Percentiles rank a stretch among this genome's conserved stretches.
Conservation (phyloP, 2,888 invertebrate genomes). For the Apomyelois bistriatella region DNA sequence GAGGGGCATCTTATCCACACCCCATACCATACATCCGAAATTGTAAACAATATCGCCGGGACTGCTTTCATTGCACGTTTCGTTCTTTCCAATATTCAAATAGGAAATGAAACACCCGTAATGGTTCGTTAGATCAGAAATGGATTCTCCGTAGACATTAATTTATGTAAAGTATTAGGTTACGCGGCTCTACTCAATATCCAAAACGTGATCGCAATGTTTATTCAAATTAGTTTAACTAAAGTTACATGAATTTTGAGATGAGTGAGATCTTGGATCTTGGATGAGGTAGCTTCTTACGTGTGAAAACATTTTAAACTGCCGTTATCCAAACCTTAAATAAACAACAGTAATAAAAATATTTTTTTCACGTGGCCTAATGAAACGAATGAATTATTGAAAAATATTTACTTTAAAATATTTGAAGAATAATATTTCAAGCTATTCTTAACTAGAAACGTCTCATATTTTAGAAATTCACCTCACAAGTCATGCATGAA, state of each 20-base stretch:
- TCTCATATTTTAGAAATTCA: slow-evolving; percentile 14
- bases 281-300: too few relatives aligned
- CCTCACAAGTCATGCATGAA: slow-evolving; percentile 41
- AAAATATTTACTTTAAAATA: too few relatives aligned
- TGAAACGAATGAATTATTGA: too few relatives aligned
- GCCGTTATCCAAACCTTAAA: too few relatives aligned
- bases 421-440: too few relatives aligned
- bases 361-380: too few relatives aligned
- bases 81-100: slow-evolving; percentile 66
- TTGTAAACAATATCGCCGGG: slow-evolving; percentile 39
- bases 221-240: slow-evolving; percentile 54
- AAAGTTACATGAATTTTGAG: slow-evolving; percentile 21
- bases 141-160: slow-evolving; percentile 53
- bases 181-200: slow-evolving; percentile 55
- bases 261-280: not conserved
- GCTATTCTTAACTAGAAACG: not conserved
- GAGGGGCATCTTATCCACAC: slow-evolving; percentile 13
- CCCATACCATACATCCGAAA: slow-evolving; percentile 31
- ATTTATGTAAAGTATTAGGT: slow-evolving; percentile 70
- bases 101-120: slow-evolving; percentile 53
- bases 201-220: slow-evolving; percentile 65
- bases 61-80: slow-evolving; percentile 48
- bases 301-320: too few relatives aligned
- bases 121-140: slow-evolving; percentile 66
- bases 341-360: too few relatives aligned